A percentile compares a stretch with the other conserved stretches of the same genome.
Conservation (phyloP, 1,140 invertebrate genomes). For the Anthonomus grandis region DNA sequence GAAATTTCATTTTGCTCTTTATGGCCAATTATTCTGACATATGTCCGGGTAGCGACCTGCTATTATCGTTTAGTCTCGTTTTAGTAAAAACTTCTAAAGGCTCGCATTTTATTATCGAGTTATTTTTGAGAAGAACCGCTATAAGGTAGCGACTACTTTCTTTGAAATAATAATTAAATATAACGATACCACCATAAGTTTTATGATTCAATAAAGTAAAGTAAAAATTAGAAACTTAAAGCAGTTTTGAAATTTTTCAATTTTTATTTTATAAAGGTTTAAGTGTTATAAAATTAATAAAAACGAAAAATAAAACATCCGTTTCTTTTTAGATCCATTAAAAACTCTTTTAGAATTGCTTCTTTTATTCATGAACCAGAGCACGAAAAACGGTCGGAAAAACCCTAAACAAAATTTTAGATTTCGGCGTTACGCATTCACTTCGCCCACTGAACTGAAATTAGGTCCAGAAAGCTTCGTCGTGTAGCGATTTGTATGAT, state of each 20-base stretch:
- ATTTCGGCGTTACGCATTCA: slow-evolving; percentile 18
- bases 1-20: slow-evolving; percentile 9
- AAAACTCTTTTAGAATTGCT: slow-evolving; percentile 1
- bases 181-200: too few relatives aligned
- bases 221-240: too few relatives aligned
- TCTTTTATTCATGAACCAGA: slow-evolving; percentile 11
- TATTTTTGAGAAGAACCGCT: too few relatives aligned
- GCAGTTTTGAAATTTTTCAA: too few relatives aligned
- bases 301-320: not conserved
- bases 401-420: slow-evolving; percentile 7
- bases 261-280: too few relatives aligned
- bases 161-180: too few relatives aligned
- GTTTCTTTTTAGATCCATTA: slow-evolving; percentile 5
- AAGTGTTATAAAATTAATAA: too few relatives aligned
- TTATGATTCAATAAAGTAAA: too few relatives aligned
- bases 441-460: slow-evolving; percentile 10
- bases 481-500: slow-evolving; percentile 15
- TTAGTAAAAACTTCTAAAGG: not conserved
- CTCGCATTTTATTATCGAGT: not conserved
- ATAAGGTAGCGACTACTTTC: too few relatives aligned
- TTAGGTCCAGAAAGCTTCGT: slow-evolving; percentile 5
- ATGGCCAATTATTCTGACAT: slow-evolving; percentile 10
- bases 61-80: not conserved
- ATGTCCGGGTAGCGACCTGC: slow-evolving; percentile 9
- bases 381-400: slow-evolving; percentile 1